These are phyloP conservation scores for Coelopa pilipes DNA, from an alignment of 2,888 invertebrate species.

Conservation along the genomic window DNA sequence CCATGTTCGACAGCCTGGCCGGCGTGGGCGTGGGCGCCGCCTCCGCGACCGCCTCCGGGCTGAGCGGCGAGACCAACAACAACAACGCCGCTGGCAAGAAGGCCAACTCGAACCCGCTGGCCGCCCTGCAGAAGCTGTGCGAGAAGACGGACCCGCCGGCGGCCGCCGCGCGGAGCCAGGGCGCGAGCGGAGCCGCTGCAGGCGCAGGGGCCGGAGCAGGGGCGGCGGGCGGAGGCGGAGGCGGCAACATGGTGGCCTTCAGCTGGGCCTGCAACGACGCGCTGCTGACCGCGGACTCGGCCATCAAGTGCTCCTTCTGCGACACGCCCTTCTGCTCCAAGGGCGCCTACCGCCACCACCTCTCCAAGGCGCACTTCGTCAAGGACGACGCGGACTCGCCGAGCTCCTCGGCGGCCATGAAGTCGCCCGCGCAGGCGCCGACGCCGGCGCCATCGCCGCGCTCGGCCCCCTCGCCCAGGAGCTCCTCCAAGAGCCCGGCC, in stretches of 20 bases:
- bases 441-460: conserved; percentile 52
- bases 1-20: conserved; percentile 87
- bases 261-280: conserved; percentile 96
- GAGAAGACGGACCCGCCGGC: conserved; percentile 84
- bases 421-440: conserved; percentile 40
- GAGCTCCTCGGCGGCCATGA: conserved; percentile 58
- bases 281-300: conserved; percentile 74
- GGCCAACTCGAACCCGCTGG: conserved; percentile 83
- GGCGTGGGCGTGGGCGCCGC: conserved; percentile 55
- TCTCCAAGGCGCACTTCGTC: conserved; percentile 95
- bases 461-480: conserved; percentile 54
- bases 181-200: conserved; percentile 11
- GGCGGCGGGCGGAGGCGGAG: conserved; percentile 64
- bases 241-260: conserved; percentile 87
- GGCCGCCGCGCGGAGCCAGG: conserved; percentile 57
- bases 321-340: conserved; percentile 96
- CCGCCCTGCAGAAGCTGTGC: conserved; percentile 94
- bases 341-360: conserved; percentile 95
- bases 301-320: conserved; percentile 95
- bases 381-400: conserved; percentile 84
- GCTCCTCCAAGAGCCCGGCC: conserved; percentile 55
- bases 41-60: conserved; percentile 58
- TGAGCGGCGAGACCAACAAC: conserved; percentile 38
- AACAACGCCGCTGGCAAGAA: conserved; percentile 51
- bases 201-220: conserved; percentile 34